These are phyloP conservation scores for Lithobates sylvaticus DNA, from an alignment of 2,797 vertebrate species.

Conservation along the genomic window DNA sequence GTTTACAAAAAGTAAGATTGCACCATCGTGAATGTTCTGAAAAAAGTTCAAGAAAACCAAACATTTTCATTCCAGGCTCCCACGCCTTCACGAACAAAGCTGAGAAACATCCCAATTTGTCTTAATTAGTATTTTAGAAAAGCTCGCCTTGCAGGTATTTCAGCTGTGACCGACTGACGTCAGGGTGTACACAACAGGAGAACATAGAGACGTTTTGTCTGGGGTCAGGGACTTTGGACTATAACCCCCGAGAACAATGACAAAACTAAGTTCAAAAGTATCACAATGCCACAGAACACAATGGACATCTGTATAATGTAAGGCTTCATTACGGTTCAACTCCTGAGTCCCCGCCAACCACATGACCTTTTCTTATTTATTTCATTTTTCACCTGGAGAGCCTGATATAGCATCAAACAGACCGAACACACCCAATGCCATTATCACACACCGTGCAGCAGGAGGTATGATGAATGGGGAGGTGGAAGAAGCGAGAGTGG, in stretches of 20 bases:
- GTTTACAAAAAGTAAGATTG: no score
- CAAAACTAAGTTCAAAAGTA: conserved; percentile 10
- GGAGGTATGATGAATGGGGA: background rate
- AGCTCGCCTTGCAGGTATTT: background rate
- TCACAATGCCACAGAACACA: conserved; percentile 21
- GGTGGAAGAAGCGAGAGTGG: background rate
- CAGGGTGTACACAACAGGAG: background rate
- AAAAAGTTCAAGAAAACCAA: no score
- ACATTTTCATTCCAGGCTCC: background rate
- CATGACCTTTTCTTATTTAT: background rate
- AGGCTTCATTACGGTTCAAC: background rate
- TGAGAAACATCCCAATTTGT: conserved; percentile 14
- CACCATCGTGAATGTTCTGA: no score
- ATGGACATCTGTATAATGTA: background rate
- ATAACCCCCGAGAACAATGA: background rate
- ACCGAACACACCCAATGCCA: background rate
- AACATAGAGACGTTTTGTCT: conserved; percentile 11
- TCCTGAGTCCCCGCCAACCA: background rate
- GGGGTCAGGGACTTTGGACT: conserved; percentile 8
- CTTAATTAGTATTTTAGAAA: conserved; percentile 16
- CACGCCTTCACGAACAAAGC: background rate
- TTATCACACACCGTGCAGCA: background rate
- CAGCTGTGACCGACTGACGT: background rate
- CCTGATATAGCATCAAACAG: background rate
- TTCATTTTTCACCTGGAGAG: background rate